Conservation (phyloP, 2,113 vertebrate genomes). For the Megaptera novaeangliae region DNA sequence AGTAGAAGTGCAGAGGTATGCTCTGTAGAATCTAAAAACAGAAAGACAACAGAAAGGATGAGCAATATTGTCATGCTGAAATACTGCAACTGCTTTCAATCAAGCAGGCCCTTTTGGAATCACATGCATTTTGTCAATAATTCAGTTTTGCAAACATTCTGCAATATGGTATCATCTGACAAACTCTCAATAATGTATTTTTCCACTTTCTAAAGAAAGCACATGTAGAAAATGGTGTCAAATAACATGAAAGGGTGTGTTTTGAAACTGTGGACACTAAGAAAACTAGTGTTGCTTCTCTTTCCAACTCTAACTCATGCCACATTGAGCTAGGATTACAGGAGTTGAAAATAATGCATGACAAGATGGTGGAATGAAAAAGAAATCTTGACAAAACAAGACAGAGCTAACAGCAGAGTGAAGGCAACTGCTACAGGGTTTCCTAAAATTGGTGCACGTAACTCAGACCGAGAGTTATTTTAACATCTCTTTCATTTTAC, state of each 20-base stretch:
- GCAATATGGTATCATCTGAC: conserved; percentile 54
- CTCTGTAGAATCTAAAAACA: background rate
- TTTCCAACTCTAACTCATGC: background rate
- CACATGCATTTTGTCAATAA: conserved; percentile 39
- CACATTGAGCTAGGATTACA: background rate
- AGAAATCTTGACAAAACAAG: background rate
- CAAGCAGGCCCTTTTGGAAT: conserved; percentile 41
- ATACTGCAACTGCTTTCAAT: conserved; percentile 60
- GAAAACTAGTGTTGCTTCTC: background rate
- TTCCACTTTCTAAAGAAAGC: conserved; percentile 46
- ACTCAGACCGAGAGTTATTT: background rate
- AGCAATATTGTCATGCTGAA: background rate
- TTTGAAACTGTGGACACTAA: conserved; percentile 28
- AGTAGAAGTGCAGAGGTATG: background rate
- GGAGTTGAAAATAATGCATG: background rate
- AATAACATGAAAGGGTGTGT: conserved; percentile 35
- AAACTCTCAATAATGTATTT: conserved; percentile 32
- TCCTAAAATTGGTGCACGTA: background rate
- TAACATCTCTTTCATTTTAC: background rate
- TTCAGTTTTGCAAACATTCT: conserved; percentile 54
- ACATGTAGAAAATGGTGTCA: conserved; percentile 37
- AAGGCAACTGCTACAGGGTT: background rate
- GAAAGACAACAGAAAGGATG: background rate
- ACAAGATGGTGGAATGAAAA: conserved; percentile 8
- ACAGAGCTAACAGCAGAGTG: background rate